Conservation (phyloP, 2,797 vertebrate genomes). For the Danio tinwini region DNA sequence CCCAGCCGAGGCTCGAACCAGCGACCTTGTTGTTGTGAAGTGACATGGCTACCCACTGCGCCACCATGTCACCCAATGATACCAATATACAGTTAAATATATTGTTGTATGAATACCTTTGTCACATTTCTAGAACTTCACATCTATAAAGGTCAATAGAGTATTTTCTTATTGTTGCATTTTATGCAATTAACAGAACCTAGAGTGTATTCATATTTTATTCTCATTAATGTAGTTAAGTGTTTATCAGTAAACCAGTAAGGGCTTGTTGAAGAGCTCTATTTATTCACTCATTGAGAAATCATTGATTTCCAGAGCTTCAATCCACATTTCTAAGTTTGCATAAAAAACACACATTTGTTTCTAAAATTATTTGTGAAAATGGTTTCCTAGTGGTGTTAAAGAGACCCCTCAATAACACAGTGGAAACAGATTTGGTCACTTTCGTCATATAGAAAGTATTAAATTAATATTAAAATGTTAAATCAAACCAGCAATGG, state of each 20-base stretch:
- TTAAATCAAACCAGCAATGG: conserved; percentile 11
- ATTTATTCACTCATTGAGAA: conserved; percentile 38
- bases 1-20: no score
- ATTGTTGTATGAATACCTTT: no score
- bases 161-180: conserved; percentile 18
- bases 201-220: conserved; percentile 17
- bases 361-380: neutral
- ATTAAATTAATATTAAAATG: conserved; percentile 23
- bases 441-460: neutral
- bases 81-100: no score
- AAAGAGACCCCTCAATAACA: neutral
- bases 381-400: neutral
- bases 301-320: conserved; percentile 42
- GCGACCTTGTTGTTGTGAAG: no score
- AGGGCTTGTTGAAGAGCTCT: neutral
- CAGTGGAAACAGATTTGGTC: neutral
- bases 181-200: conserved; percentile 6
- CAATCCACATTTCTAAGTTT: conserved; percentile 30
- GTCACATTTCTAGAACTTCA: no score
- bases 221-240: conserved; percentile 20
- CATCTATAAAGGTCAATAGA: neutral
- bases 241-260: conserved; percentile 24
- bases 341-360: neutral
- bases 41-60: no score
- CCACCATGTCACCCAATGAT: no score